Evolutionary conservation across 23 tunicate species (phyloP).

Genomic region (Aplidium turbinatum): DNA sequence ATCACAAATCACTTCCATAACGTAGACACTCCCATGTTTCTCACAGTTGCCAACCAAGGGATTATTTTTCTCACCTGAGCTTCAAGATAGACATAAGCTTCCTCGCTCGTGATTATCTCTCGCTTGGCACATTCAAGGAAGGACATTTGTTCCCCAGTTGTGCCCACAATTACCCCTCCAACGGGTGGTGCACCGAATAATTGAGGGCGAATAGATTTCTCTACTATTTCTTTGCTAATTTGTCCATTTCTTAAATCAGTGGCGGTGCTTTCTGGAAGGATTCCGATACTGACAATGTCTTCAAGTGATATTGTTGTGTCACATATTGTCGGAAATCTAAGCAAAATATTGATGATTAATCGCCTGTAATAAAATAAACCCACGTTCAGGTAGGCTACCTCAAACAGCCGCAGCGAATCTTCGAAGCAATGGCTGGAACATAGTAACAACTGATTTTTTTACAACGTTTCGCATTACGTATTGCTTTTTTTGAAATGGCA

Average conservation of each 20-base stretch:
- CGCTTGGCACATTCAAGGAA: slow-evolving; percentile 67
- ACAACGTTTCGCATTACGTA: no score
- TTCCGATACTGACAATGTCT: slow-evolving; percentile 45
- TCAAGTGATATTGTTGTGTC: slow-evolving; percentile 36
- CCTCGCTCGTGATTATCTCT: slow-evolving; percentile 28
- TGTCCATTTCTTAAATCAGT: slow-evolving; percentile 21
- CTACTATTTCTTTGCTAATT: slow-evolving; percentile 28
- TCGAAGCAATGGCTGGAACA: no score
- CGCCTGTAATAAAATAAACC: no score
- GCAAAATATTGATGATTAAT: no score
- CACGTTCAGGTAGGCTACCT: no score
- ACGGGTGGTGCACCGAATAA: slow-evolving; percentile 54
- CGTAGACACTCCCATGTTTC: no score
- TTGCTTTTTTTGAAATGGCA: no score
- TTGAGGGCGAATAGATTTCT: slow-evolving; percentile 28
- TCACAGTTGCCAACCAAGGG: no score
- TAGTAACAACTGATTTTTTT: no score
- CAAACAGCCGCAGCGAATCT: no score
- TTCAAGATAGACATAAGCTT: slow-evolving; percentile 58
- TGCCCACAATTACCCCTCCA: slow-evolving; percentile 48
- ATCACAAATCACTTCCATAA: no score
- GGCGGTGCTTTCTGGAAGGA: slow-evolving; percentile 44
- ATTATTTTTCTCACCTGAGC: slow-evolving; percentile 92
- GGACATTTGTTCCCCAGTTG: slow-evolving; percentile 68
- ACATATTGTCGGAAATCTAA: slow-evolving; percentile 61